phyloP scores from a whole-genome alignment of 2,888 invertebrate genomes.

The Cheilosia vulpina region DNA sequence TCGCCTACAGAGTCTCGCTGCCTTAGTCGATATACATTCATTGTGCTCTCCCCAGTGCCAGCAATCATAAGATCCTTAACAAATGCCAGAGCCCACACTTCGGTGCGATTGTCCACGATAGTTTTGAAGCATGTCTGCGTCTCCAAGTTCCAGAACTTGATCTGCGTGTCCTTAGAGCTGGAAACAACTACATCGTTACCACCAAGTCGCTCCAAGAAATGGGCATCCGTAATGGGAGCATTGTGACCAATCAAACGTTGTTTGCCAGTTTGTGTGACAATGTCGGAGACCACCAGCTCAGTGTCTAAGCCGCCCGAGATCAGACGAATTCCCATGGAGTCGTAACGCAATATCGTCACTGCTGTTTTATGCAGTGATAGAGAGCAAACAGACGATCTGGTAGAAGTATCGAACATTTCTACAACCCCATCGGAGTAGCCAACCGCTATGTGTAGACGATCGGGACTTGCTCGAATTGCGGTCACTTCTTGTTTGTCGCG shows the following conservation, averaged over 20 bases:
- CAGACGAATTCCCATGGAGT: conserved; percentile 91
- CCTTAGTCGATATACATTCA: conserved; percentile 92
- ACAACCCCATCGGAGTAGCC: conserved; percentile 96
- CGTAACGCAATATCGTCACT: conserved; percentile 92
- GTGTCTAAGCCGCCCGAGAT: conserved; percentile 96
- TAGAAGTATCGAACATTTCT: conserved; percentile 91
- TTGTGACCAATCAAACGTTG: conserved; percentile 96
- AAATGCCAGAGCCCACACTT: conserved; percentile 94
- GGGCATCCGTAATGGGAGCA: conserved; percentile 92
- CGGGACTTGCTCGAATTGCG: conserved; percentile 89
- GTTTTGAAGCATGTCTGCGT: conserved; percentile 98
- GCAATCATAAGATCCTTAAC: conserved; percentile 93
- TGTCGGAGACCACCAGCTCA: conserved; percentile 97
- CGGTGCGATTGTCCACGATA: conserved; percentile 93
- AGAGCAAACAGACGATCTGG: conserved; percentile 87
- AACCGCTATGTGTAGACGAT: conserved; percentile 92
- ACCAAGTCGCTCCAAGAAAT: conserved; percentile 86
- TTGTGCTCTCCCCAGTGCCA: conserved; percentile 92
- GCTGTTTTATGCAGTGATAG: conserved; percentile 92
- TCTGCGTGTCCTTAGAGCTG: conserved; percentile 95
- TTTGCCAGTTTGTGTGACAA: conserved; percentile 95
- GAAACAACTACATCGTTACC: conserved; percentile 87
- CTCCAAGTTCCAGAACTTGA: conserved; percentile 98
- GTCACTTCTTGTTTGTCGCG: conserved; percentile 93
- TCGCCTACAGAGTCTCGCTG: conserved; percentile 85